phyloP scores from a whole-genome alignment of 2,888 invertebrate genomes.

The Megamerina dolium region DNA sequence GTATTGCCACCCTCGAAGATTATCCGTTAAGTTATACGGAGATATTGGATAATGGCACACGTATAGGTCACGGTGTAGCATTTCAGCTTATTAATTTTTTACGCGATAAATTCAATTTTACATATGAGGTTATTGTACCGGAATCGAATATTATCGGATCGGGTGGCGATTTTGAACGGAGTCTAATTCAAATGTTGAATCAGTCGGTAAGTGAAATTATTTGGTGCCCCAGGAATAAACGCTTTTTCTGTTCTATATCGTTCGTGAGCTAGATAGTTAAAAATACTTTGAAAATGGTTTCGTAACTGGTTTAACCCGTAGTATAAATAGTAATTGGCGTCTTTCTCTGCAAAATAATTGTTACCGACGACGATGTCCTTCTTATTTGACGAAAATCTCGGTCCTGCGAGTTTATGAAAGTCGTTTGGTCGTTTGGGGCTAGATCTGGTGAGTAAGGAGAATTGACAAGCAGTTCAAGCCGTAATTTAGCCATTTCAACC shows the following conservation, averaged over 20 bases:
- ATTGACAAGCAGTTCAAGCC: too few species aligned
- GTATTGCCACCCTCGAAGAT: slow-evolving; percentile 53
- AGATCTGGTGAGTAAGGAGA: too few species aligned
- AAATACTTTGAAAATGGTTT: too few species aligned
- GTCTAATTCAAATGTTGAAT: slow-evolving; percentile 60
- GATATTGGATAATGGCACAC: slow-evolving; percentile 51
- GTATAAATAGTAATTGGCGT: too few species aligned
- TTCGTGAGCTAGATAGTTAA: background rate
- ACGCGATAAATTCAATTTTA: slow-evolving; percentile 64
- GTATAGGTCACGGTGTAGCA: slow-evolving; percentile 63
- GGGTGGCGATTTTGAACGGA: slow-evolving; percentile 50
- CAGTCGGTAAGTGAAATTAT: slow-evolving; percentile 52
- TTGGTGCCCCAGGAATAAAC: background rate
- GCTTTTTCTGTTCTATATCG: background rate
- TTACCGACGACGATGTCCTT: too few species aligned
- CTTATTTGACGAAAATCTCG: too few species aligned
- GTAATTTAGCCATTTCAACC: too few species aligned
- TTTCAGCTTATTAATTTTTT: slow-evolving; percentile 66
- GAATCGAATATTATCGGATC: slow-evolving; percentile 58
- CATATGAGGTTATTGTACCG: slow-evolving; percentile 64
- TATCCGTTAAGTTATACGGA: slow-evolving; percentile 58
- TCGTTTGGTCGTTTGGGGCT: too few species aligned
- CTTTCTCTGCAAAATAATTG: too few species aligned
- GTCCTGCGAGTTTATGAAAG: too few species aligned
- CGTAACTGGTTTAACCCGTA: too few species aligned